Base-by-base conservation (phyloP, 2,797 vertebrate species). In the Smutsia gigantea region DNA sequence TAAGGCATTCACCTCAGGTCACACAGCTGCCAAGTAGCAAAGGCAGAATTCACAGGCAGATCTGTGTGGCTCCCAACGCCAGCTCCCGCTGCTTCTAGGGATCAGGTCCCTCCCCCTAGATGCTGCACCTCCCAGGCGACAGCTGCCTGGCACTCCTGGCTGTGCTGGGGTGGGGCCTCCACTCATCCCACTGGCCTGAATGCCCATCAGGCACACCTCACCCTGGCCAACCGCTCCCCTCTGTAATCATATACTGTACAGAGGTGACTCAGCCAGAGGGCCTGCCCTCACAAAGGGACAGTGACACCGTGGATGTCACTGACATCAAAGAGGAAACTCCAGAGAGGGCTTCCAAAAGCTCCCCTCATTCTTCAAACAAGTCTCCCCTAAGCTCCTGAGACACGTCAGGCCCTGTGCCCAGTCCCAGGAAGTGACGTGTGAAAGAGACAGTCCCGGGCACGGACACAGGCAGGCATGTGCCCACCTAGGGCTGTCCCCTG, bases 401-500 rank as follows among this genome's bases (percentile, higher is more conserved):
- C 0, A 11, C 1, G 25, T 66, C 19, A n/a, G 37, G 29, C 11
- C 13, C 39, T 2, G 14, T 2, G 9, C 46, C 61, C 31, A 10
- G 77, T 1, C 0, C 14, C 21, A 2, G 7, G 31, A 25, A 11
- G 4, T 0, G 1, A 4, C 17, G 49, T 0, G 18, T 21, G 15
- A 53, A 77, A n/a, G 19, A 61, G n/a, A 31, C 29, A 10, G 75
- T 34, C 31, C 49, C 53, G 31, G 13, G 15, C 39, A 7, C 2
- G 46, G 82, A 63, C 46, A 17, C 14, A 3, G 25, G 25, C 31
- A n/a, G 25, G 21, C n/a, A 3, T 0, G 11, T 1, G 2, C 13
- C 71, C 0, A 0, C 49, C 55, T 4, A 5, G 8, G 9, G 10
- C 15, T 0, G 11, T 13, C 10, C 79, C 9, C 21, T 1, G 2